Evolutionary conservation across 2,888 invertebrate genomes (phyloP), one percentile per base, ranked within the genome.

Genomic region (Thelaira solivaga): DNA sequence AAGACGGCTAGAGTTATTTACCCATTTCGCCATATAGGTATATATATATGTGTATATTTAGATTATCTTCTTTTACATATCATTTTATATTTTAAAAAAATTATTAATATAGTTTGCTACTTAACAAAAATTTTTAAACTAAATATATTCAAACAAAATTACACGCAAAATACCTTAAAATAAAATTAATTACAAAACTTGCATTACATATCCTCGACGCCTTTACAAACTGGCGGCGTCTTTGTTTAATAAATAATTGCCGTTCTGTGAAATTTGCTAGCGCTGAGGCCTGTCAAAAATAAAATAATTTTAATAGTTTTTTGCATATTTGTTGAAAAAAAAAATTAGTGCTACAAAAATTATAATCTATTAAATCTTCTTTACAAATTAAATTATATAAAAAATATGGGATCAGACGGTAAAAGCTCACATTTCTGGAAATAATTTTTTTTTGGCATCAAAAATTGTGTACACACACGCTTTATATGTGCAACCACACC

Each of bases 401-500:
- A 47, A 6, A 69, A 47, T 59, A 82, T 82, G 82, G 82, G 82
- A 36, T 39, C 81, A 61, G 82, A 82, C 47, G 82, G 82, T 82
- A 75, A 82, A 80, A 75, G 24, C 10, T 47, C 11, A 13, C 2
- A 29, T 11, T 2, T 1, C 1, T 22, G 34, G n/a, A 10, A 22
- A 13, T 47, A 11, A 55, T 34, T 31, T 6, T 41, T 34, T 13
- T 4, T 22, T 22, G 16, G 2, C 16, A 7, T 7, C 4, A 39
- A 57, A 72, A 59, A 65, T 45, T 76, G 61, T 72, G 67, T 72
- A 72, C 72, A 72, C 65, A 45, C 10, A 45, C 39, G 39, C 47
- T 29, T 13, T 29, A n/a, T n/a, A n/a, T n/a, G n/a, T n/a, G 10
- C 7, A 34, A 36, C 34, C 36, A 13, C 36, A 62, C 62, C 55